Evolutionary conservation across 1,140 invertebrate genomes (phyloP).

Genomic region (Saxidomus purpurata): DNA sequence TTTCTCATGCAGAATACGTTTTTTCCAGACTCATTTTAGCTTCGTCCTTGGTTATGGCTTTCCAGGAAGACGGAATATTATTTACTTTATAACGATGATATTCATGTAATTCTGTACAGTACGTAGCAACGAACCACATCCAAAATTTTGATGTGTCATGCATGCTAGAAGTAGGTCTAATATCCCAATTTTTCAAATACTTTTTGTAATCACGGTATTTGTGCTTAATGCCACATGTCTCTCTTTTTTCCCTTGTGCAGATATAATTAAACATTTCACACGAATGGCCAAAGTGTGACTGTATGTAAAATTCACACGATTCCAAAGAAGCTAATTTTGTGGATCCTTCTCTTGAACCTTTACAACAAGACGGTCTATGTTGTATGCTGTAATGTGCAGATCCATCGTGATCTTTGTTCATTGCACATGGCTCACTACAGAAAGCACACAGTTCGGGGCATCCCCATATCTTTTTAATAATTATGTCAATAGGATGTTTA

Average conservation of each 20-base stretch:
- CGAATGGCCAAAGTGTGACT: neutral
- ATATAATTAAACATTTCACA: neutral
- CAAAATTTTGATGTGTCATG: constrained; percentile 7
- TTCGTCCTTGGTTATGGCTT: neutral
- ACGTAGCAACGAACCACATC: neutral
- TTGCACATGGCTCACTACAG: no score
- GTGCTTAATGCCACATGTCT: neutral
- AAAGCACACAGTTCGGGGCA: no score
- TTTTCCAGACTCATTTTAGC: neutral
- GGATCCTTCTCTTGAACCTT: no score
- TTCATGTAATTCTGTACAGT: neutral
- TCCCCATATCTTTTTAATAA: neutral
- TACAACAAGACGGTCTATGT: no score
- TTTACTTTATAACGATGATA: neutral
- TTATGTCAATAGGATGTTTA: neutral
- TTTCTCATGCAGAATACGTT: no score
- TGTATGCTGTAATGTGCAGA: no score
- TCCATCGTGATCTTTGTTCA: no score
- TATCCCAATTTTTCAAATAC: neutral
- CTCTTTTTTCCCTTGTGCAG: neutral
- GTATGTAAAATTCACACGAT: neutral
- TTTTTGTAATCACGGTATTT: neutral
- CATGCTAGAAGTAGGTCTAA: neutral
- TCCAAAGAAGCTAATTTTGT: neutral
- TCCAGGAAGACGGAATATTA: neutral